These are phyloP conservation scores for Suricata suricatta DNA, from an alignment of 2,113 vertebrate genomes.

Conservation along the genomic window DNA sequence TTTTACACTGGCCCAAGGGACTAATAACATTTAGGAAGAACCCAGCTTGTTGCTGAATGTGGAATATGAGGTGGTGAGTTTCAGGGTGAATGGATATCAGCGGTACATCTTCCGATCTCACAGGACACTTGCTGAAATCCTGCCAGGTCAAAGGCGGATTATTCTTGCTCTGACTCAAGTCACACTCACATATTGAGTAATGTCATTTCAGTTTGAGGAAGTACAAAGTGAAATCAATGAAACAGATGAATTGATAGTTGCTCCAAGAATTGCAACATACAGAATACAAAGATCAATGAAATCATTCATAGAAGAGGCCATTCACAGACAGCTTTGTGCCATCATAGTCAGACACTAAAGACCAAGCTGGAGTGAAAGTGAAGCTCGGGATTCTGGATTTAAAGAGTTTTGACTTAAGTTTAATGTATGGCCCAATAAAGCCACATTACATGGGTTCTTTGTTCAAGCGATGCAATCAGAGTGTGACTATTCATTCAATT, in stretches of 20 bases:
- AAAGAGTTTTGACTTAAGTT: background rate
- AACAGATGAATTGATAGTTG: background rate
- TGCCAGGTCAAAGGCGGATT: background rate
- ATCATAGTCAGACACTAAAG: background rate
- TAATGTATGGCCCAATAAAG: background rate
- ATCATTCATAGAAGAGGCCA: conserved; percentile 32
- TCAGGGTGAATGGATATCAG: background rate
- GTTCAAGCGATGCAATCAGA: conserved; percentile 27
- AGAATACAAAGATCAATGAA: conserved; percentile 36
- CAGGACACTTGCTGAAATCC: conserved; percentile 21
- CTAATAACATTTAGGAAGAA: conserved; percentile 62
- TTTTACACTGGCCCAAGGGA: conserved; percentile 64
- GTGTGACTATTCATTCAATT: background rate
- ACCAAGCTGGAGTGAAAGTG: background rate
- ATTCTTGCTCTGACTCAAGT: conserved; percentile 32
- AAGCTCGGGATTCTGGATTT: background rate
- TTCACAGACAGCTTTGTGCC: conserved; percentile 9
- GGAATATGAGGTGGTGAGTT: conserved; percentile 33
- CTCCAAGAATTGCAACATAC: conserved; percentile 43
- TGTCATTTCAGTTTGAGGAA: conserved; percentile 26
- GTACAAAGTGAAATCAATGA: conserved; percentile 47
- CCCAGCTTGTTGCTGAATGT: background rate
- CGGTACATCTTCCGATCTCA: background rate
- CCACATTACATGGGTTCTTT: background rate
- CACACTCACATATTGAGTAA: background rate